Evolutionary conservation across 2,888 invertebrate species (phyloP), one percentile per base, ranked within the genome.

Genomic region (Noctua janthe): DNA sequence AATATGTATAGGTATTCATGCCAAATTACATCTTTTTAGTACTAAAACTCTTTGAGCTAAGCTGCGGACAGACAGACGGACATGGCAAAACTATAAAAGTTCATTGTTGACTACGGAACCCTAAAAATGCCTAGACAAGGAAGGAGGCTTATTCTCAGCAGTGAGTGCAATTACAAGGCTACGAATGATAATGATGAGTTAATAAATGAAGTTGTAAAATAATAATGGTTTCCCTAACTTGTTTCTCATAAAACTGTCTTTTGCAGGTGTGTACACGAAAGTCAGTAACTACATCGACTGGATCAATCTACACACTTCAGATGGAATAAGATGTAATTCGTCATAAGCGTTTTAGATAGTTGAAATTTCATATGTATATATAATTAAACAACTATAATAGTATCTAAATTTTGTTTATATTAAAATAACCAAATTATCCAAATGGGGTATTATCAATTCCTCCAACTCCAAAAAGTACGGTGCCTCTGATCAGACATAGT

Each of bases 211-310:
- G 35, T 20, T 20, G 35, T 54, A 47, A 54, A 20, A 59, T 39
- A 49, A 39, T 66, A 54, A 47, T 35, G 29, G 23, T 56, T 29
- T 49, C 51, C 10, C 0, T 10, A n/a, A 29, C 6, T 39, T n/a
- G 11, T 51, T 67, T 74, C 54, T 74, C 17, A 73, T n/a, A 43
- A 7, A n/a, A 35, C 15, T 81, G 29, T 73, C 66, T 39, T 1
- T 86, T 86, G 2, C 97, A 94, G 98, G 98, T 29, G 95, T 98
- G 29, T 98, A 98, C 89, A 97, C 97, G 0, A 97, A 97, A 91
- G 97, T 98, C n/a, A 97, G 97, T 80, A 92, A 97, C 86, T 97
- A 96, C 91, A 92, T 97, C 64, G 95, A 97, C 75, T 97, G 97
- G 97, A 97, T 97, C 72, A 80, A 83, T n/a, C 70, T 89, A 54